Conservation (phyloP, 2,113 vertebrate genomes). For the Rhombomys opimus region DNA sequence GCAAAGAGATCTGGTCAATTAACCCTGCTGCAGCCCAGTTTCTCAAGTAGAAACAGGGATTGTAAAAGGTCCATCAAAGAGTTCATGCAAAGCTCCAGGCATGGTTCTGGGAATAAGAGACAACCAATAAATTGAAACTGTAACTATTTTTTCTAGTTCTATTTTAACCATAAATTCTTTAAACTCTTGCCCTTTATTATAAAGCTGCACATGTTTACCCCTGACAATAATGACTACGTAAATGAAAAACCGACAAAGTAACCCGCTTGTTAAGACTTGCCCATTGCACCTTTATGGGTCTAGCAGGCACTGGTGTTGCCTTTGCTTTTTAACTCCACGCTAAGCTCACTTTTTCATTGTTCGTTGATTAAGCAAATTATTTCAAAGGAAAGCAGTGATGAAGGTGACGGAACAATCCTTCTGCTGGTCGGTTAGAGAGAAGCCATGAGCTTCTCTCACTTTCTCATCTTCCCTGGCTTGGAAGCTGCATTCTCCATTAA, state of each 20-base stretch:
- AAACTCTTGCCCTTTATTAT: background rate
- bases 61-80: background rate
- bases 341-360: background rate
- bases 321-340: background rate
- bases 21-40: background rate
- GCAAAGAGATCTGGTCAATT: background rate
- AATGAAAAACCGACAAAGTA: background rate
- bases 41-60: background rate
- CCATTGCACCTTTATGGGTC: too few species aligned
- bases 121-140: background rate
- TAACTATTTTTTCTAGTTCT: constrained; percentile 20
- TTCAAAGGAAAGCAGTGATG: background rate
- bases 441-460: background rate
- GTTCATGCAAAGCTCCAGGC: background rate
- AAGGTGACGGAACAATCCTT: background rate
- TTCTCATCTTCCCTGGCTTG: constrained; percentile 1
- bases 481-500: background rate
- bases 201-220: background rate
- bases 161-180: background rate
- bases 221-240: background rate
- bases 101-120: background rate
- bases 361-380: background rate
- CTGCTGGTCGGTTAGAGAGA: background rate
- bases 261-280: background rate
- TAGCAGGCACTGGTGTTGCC: background rate